These are phyloP conservation scores for Apotomis turbidana DNA, from an alignment of 2,888 invertebrate species.

Conservation along the genomic window DNA sequence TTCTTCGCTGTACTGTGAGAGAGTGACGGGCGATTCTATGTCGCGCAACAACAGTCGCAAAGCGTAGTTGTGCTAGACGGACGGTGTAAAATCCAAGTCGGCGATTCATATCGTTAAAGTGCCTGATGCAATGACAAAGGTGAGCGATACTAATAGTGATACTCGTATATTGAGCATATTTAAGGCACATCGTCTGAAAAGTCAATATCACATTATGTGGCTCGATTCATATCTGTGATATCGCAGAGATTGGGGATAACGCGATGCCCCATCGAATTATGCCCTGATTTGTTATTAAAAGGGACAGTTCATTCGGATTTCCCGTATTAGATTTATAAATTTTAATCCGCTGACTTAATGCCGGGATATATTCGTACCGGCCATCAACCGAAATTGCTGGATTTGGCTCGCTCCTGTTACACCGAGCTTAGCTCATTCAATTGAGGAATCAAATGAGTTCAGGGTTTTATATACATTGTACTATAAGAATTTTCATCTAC, in stretches of 20 bases:
- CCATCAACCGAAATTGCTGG: conserved; percentile 20
- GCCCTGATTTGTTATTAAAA: conserved; percentile 21
- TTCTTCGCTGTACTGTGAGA: neutral
- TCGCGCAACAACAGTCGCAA: too few relatives aligned
- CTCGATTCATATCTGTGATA: too few relatives aligned
- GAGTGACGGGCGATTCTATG: neutral
- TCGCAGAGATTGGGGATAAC: too few relatives aligned
- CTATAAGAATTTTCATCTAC: neutral
- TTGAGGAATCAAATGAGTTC: conserved; percentile 20
- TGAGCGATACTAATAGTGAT: too few relatives aligned
- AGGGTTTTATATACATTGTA: neutral
- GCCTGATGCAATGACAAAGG: too few relatives aligned
- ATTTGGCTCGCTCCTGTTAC: conserved; percentile 23
- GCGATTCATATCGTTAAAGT: too few relatives aligned
- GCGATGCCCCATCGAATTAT: too few relatives aligned
- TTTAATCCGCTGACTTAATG: conserved; percentile 36
- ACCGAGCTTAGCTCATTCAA: conserved; percentile 13
- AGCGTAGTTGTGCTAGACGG: too few relatives aligned
- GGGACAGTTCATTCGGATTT: conserved; percentile 1
- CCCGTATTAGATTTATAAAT: conserved; percentile 26
- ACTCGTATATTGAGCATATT: too few relatives aligned
- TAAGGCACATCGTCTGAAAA: too few relatives aligned
- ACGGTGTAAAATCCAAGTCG: too few relatives aligned
- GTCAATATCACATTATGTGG: too few relatives aligned
- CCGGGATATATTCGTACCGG: conserved; percentile 1